Percentiles rank a stretch among this genome's conserved stretches.
phyloP scores from a whole-genome alignment of 2,888 invertebrate species.

The Gandaritis pyraliata region DNA sequence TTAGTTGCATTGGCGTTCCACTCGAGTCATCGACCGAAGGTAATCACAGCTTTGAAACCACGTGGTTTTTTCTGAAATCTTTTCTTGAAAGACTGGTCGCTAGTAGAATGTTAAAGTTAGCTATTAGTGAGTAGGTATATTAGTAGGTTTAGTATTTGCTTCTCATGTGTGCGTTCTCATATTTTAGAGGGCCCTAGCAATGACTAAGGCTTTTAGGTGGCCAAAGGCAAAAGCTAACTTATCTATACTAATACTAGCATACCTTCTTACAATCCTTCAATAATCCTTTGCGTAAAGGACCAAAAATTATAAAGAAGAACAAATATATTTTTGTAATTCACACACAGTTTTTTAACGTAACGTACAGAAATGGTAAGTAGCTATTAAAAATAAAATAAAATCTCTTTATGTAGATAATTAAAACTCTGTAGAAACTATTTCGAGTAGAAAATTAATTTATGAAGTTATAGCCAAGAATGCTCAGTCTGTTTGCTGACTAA shows the following conservation, averaged over 20 bases:
- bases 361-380: neutral
- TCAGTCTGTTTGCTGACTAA: slow-evolving; percentile 2
- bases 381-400: slow-evolving; percentile 30
- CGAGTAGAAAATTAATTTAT: slow-evolving; percentile 29
- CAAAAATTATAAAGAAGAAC: no score
- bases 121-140: no score
- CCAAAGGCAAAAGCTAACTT: no score
- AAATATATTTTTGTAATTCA: no score
- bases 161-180: no score
- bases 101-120: neutral
- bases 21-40: slow-evolving; percentile 13
- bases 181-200: no score
- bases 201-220: no score
- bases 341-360: no score
- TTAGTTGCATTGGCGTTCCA: slow-evolving; percentile 15
- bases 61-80: neutral
- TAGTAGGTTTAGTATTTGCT: no score
- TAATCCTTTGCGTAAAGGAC: no score
- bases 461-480: slow-evolving; percentile 13
- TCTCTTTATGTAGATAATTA: slow-evolving; percentile 30
- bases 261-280: no score
- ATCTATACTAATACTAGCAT: no score
- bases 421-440: slow-evolving; percentile 29
- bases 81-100: neutral
- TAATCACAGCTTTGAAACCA: slow-evolving; percentile 6